Evolutionary conservation across 2,888 invertebrate genomes (phyloP), one percentile per base, ranked within the genome.

Genomic region (Drosophila kokeensis): DNA sequence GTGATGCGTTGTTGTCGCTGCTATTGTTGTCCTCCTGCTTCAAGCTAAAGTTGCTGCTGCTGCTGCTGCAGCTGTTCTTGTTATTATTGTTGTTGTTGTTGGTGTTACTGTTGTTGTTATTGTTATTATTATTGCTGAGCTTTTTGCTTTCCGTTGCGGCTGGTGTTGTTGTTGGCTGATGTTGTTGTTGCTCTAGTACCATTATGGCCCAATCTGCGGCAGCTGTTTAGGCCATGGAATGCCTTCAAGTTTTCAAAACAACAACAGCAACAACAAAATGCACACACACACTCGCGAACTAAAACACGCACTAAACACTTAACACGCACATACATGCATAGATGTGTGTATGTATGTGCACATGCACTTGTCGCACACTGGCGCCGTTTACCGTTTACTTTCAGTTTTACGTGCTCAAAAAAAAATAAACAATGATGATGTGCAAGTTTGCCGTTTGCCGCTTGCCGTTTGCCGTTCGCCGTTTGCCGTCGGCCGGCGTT

Each of bases 171-270:
- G 66, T 60, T 50, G 42, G 64, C 38, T 59, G 60, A 38, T 69
- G 63, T 11, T 69, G 73, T 73, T 85, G 87, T 85, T 90, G 91
- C 83, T 92, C 92, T 82, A 92, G 87, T 78, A 92, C 92, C 92
- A 92, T 92, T 91, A 83, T 88, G 89, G 87, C 69, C 81, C 58
- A 73, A 65, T 72, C 55, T 79, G 21, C 64, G 49, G 65, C 61
- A 32, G 30, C 71, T 75, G 69, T 40, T 79, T 42, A 75, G 73
- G 81, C 79, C 83, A 73, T 76, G 62, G 54, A 73, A 72, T 64
- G 71, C 59, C 73, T 58, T 59, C 10, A 48, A 68, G 57, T 64
- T 68, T 53, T 63, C 48, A 45, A 32, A 36, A 58, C 42, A 42
- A 42, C 24, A 24, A 24, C 15, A 24, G 7, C 1, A 24, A 45